Percentiles rank a stretch among this genome's conserved stretches.
Evolutionary conservation across 2,113 vertebrate species (phyloP).

Genomic region (Isurus oxyrinchus): DNA sequence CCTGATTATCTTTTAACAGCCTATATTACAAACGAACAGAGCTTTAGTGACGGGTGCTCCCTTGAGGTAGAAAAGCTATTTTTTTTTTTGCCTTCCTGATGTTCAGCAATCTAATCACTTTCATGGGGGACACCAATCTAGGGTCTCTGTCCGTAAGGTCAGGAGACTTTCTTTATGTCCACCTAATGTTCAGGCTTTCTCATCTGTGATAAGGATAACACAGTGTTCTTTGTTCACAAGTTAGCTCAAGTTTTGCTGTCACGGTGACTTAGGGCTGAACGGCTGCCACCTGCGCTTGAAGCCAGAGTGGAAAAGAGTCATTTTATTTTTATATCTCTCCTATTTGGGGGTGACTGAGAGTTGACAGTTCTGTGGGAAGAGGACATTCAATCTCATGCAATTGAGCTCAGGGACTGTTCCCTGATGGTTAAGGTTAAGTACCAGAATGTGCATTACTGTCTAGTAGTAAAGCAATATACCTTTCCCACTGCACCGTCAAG

Average conservation of each 20-base stretch:
- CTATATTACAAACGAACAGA: background rate
- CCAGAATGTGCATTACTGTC: background rate
- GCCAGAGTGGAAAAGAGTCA: background rate
- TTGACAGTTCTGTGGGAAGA: background rate
- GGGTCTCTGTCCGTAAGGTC: background rate
- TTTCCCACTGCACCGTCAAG: background rate
- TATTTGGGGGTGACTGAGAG: background rate
- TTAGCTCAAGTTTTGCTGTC: background rate
- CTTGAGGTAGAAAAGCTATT: background rate
- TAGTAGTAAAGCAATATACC: background rate
- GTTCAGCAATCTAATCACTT: background rate
- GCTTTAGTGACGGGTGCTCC: background rate
- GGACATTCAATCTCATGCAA: background rate
- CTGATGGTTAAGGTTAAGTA: background rate
- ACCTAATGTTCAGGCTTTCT: background rate
- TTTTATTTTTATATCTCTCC: background rate
- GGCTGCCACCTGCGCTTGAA: background rate
- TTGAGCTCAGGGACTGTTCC: background rate
- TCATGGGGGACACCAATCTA: background rate
- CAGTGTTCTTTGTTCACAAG: background rate
- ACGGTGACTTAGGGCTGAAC: background rate
- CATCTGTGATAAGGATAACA: background rate
- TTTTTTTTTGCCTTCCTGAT: background rate
- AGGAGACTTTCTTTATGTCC: background rate
- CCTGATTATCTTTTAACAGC: conserved; percentile 10